A percentile compares a stretch with the other conserved stretches of the same genome.
These are phyloP conservation scores for Pelobates cultripes DNA, from an alignment of 2,797 vertebrate genomes.

Conservation along the genomic window DNA sequence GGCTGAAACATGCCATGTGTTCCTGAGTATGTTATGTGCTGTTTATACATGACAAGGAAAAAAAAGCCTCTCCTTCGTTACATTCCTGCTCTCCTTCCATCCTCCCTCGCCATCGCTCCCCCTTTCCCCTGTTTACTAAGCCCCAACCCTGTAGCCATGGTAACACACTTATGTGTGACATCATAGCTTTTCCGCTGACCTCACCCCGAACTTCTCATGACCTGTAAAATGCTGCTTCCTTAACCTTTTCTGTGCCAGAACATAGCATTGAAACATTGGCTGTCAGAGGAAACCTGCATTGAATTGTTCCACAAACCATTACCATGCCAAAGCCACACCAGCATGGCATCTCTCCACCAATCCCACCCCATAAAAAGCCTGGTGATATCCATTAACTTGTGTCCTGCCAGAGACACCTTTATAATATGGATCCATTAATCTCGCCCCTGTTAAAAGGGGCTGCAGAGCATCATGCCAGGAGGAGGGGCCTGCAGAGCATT, in stretches of 20 bases:
- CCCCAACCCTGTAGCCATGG: constrained; percentile 27
- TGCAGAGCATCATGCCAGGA: too few relatives aligned
- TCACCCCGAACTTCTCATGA: constrained; percentile 43
- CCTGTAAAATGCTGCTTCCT: constrained; percentile 11
- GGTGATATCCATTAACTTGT: too few relatives aligned
- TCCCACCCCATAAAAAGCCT: too few relatives aligned
- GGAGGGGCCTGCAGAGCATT: too few relatives aligned
- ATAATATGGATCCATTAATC: too few relatives aligned
- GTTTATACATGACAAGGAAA: constrained; percentile 16
- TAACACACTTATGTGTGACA: constrained; percentile 30
- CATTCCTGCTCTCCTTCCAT: constrained; percentile 35
- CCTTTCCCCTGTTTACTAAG: constrained; percentile 41
- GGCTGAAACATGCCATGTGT: constrained; percentile 12
- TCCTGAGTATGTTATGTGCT: neutral
- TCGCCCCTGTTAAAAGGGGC: too few relatives aligned
- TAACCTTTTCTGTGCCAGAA: constrained; percentile 10
- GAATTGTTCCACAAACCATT: neutral
- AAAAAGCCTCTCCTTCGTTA: constrained; percentile 12
- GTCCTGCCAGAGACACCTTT: too few relatives aligned
- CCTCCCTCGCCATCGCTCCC: neutral
- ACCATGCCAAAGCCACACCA: too few relatives aligned
- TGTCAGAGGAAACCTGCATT: neutral
- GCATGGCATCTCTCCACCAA: too few relatives aligned
- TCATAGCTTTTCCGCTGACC: constrained; percentile 48
- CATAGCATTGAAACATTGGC: neutral